A percentile compares a stretch with the other conserved stretches of the same genome.
Evolutionary conservation across 2,797 vertebrate species (phyloP).

Genomic region (Sitta carolinensis): DNA sequence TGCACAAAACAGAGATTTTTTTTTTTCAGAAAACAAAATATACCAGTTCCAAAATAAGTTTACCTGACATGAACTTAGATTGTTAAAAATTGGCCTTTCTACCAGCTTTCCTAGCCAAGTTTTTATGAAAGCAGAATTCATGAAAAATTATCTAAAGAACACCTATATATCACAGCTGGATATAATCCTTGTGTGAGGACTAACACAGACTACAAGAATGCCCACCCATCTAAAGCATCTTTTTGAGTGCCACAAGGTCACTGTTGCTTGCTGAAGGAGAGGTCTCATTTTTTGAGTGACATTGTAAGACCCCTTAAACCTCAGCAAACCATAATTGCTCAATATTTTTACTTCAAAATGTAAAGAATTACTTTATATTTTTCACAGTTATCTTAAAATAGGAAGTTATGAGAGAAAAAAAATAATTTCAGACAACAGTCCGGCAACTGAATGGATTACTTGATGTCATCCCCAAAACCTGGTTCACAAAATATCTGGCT

Average conservation of each 20-base stretch:
- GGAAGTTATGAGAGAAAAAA: neutral
- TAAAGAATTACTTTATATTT: neutral
- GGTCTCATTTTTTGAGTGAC: neutral
- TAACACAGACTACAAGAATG: neutral
- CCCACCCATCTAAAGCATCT: neutral
- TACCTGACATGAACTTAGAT: neutral
- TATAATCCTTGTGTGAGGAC: neutral
- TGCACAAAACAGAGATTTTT: neutral
- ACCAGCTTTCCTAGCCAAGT: neutral
- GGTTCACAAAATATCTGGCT: constrained; percentile 37
- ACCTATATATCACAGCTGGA: neutral
- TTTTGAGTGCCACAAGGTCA: neutral
- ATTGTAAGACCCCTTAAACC: neutral
- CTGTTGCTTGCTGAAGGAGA: neutral
- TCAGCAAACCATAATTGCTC: neutral
- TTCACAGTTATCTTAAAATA: neutral
- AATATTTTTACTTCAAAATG: neutral
- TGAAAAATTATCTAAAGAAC: neutral
- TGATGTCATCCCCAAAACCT: neutral
- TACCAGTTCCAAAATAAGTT: neutral
- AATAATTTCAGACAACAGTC: neutral
- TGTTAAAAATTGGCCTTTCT: neutral
- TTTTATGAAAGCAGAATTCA: neutral
- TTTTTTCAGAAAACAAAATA: neutral
- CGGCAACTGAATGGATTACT: neutral